These are phyloP conservation scores for Drosophila buzzatii DNA, from an alignment of 2,888 invertebrate species.

Conservation along the genomic window DNA sequence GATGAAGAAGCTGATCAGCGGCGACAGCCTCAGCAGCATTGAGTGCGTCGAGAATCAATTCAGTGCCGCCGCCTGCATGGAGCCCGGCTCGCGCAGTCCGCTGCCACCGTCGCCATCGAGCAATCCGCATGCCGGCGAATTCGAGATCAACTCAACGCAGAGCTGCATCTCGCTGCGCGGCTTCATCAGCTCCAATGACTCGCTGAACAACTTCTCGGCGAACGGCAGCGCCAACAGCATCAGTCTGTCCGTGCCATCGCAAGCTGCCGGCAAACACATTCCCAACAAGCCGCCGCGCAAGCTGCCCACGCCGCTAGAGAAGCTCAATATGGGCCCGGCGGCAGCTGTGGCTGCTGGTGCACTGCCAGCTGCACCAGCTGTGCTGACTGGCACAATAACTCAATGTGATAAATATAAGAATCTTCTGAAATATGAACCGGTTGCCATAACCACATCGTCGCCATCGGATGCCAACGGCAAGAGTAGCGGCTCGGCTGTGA, in stretches of 20 bases:
- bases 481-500: constrained; percentile 80
- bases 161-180: constrained; percentile 81
- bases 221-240: constrained; percentile 53
- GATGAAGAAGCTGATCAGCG: constrained; percentile 93
- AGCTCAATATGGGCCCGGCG: constrained; percentile 24
- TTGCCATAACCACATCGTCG: constrained; percentile 83
- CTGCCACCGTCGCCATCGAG: constrained; percentile 88
- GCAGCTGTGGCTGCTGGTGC: neutral
- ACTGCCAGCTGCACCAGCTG: neutral
- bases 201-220: constrained; percentile 80
- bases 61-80: constrained; percentile 91
- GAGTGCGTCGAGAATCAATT: constrained; percentile 92
- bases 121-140: constrained; percentile 79
- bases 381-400: constrained; percentile 29
- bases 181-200: constrained; percentile 84
- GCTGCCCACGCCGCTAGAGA: constrained; percentile 67
- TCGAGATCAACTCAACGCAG: constrained; percentile 83
- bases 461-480: constrained; percentile 75
- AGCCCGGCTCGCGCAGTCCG: constrained; percentile 93
- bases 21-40: constrained; percentile 88
- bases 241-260: constrained; percentile 41
- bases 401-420: constrained; percentile 83
- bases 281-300: constrained; percentile 85
- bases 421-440: constrained; percentile 84
- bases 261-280: constrained; percentile 73